Evolutionary conservation across 1,140 invertebrate genomes (phyloP).

Genomic region (Drosophila chauvacae): DNA sequence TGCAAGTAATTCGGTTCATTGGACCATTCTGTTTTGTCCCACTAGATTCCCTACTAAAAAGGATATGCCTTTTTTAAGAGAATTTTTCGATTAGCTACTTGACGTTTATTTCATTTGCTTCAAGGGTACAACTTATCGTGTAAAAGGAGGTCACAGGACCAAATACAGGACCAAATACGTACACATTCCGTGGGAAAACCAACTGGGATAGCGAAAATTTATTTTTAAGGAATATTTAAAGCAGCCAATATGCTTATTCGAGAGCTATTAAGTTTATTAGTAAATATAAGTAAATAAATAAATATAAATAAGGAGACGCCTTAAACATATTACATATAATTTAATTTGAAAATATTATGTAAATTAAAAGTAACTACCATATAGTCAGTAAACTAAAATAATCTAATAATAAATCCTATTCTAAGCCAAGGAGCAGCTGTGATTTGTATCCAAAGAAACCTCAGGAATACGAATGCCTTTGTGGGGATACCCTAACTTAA

Average conservation of each 20-base stretch:
- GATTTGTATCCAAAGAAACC: not conserved
- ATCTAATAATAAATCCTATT: not conserved
- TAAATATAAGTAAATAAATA: no score
- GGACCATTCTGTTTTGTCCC: conserved; percentile 11
- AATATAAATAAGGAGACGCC: no score
- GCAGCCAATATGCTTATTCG: no score
- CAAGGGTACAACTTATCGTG: not conserved
- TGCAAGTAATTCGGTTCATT: conserved; percentile 50
- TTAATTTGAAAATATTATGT: not conserved
- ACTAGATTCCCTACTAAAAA: conserved; percentile 10
- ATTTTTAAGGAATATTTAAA: not conserved
- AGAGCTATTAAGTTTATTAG: not conserved
- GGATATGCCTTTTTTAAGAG: conserved; percentile 4
- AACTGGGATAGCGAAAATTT: not conserved
- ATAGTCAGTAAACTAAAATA: not conserved
- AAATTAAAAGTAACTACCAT: not conserved
- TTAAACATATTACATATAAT: not conserved
- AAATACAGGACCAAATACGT: not conserved
- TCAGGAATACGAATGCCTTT: not conserved
- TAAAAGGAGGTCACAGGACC: not conserved
- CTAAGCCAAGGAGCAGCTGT: not conserved
- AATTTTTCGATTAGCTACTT: conserved; percentile 12
- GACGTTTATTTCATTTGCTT: conserved; percentile 9
- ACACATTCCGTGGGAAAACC: not conserved
- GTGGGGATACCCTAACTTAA: not conserved